Percentiles rank a stretch among this genome's conserved stretches.
Conservation (phyloP, 2,797 vertebrate genomes). For the Artibeus jamaicensis region DNA sequence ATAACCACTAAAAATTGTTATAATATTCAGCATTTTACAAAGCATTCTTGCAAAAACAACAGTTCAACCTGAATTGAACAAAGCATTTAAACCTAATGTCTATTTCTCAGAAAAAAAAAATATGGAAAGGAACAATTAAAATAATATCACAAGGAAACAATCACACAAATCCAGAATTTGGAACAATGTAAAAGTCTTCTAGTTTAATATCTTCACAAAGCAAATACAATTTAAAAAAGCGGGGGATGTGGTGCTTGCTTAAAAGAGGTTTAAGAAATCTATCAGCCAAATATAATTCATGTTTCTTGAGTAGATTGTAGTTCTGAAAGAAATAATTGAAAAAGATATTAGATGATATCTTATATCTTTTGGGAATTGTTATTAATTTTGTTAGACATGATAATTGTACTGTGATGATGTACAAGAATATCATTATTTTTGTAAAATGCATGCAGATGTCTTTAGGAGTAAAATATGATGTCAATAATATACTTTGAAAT, state of each 20-base stretch:
- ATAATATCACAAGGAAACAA: conserved; percentile 19
- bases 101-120: conserved; percentile 23
- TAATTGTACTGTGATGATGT: background rate
- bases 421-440: background rate
- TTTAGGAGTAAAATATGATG: background rate
- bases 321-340: background rate
- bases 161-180: conserved; percentile 36
- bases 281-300: conserved; percentile 12
- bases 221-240: background rate
- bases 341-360: conserved; percentile 29
- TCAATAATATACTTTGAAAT: conserved; percentile 36
- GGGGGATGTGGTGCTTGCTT: background rate
- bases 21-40: conserved; percentile 41
- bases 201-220: conserved; percentile 36
- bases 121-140: conserved; percentile 2
- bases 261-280: conserved; percentile 41
- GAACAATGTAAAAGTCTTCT: conserved; percentile 14
- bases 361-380: background rate
- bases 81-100: background rate
- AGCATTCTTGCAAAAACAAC: conserved; percentile 11
- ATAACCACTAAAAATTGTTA: conserved; percentile 21
- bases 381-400: conserved; percentile 40
- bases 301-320: background rate
- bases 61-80: conserved; percentile 9
- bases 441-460: background rate